A percentile compares a stretch with the other conserved stretches of the same genome.
These are phyloP conservation scores for Monochamus alternatus DNA, from an alignment of 2,888 invertebrate genomes.

Conservation along the genomic window DNA sequence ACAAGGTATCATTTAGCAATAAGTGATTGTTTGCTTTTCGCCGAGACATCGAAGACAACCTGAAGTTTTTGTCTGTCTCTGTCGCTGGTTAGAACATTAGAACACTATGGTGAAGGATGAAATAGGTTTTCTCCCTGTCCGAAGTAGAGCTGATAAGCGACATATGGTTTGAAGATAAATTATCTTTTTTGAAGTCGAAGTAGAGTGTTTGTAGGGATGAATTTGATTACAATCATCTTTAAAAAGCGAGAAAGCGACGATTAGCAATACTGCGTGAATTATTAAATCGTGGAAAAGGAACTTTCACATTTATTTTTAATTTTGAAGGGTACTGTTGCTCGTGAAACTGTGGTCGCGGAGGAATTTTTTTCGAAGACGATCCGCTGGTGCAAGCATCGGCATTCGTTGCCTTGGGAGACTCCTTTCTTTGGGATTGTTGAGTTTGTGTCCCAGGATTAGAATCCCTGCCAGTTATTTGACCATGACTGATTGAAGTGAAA, in stretches of 20 bases:
- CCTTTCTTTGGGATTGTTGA: too few species aligned
- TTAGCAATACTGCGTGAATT: too few species aligned
- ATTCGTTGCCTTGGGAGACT: too few species aligned
- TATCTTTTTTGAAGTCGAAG: neutral
- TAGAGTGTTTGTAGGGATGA: neutral
- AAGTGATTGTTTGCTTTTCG: neutral
- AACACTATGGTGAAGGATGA: neutral
- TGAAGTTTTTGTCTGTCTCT: slow-evolving; percentile 47
- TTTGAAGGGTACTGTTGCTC: too few species aligned
- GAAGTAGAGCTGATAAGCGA: neutral
- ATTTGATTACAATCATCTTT: neutral
- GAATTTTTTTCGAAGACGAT: too few species aligned
- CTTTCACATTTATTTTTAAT: too few species aligned
- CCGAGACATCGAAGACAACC: neutral
- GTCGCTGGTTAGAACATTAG: neutral
- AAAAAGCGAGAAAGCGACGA: too few species aligned
- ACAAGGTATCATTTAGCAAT: neutral
- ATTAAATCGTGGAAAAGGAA: neutral
- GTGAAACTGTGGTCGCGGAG: too few species aligned
- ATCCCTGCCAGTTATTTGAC: too few species aligned
- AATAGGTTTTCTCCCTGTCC: neutral
- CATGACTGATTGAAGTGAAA: too few species aligned
- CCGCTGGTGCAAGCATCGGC: too few species aligned
- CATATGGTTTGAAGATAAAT: neutral
- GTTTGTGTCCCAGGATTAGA: too few species aligned